phyloP scores from a whole-genome alignment of 2,113 vertebrate genomes.

The Solenodon paradoxus region DNA sequence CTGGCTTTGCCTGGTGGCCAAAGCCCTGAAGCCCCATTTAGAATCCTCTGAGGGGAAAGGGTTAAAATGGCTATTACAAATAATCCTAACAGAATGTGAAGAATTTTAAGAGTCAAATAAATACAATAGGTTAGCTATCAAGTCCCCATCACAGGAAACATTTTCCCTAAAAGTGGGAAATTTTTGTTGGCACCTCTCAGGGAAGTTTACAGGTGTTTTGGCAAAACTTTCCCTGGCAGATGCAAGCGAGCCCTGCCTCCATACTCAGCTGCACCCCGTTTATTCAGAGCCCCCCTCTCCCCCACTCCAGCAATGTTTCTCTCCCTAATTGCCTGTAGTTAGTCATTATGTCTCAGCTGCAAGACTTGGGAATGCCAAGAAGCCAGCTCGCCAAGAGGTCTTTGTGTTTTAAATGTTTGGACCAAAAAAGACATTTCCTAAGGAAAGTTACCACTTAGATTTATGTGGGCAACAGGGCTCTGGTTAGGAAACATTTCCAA shows the following conservation, averaged over 20 bases:
- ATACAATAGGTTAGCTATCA: not conserved
- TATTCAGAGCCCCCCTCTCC: not conserved
- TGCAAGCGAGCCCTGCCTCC: conserved; percentile 58
- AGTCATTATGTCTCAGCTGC: conserved; percentile 68
- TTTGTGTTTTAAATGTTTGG: conserved; percentile 57
- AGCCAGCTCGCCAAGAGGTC: conserved; percentile 36
- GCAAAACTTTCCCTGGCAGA: not conserved
- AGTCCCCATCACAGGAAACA: not conserved
- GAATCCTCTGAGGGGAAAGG: not conserved
- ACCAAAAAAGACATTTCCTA: conserved; percentile 28
- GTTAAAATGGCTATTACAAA: conserved; percentile 12
- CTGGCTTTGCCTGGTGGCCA: not conserved
- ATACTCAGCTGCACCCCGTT: conserved; percentile 38
- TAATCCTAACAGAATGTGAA: not conserved
- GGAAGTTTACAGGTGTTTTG: conserved; percentile 53
- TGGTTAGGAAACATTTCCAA: not conserved
- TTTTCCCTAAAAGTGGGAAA: not conserved
- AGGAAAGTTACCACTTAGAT: conserved; percentile 30
- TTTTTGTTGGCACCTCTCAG: not conserved
- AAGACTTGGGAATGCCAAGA: conserved; percentile 59
- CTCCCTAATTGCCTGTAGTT: conserved; percentile 51
- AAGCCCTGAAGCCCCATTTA: not conserved
- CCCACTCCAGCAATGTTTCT: too few relatives aligned
- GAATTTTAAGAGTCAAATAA: not conserved
- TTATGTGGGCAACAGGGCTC: not conserved